Base-by-base conservation (phyloP, 2,113 vertebrate genomes). In the Epinephelus cyanopodus region DNA sequence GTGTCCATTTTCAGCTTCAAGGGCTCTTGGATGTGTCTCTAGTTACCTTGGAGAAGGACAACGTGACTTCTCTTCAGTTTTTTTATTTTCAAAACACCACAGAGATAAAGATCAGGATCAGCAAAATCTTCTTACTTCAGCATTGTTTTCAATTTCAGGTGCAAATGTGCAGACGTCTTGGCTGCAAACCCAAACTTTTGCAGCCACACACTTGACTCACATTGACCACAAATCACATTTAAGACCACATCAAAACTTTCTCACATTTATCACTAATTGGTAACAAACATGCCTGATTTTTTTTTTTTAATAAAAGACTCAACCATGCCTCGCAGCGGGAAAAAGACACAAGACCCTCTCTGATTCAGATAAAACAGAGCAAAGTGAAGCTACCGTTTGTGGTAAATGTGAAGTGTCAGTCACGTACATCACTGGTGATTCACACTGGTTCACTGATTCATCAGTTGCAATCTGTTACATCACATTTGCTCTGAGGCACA, bases 401-500 rank as follows among this genome's bases (percentile, higher is more conserved):
- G n/a, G 42, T 18, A 56, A 72, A 92, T 57, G 67, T 71, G 21
- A 9, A 64, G 50, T 63, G 78, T 74, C 74, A 88, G 54, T 88
- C 76, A 48, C 2, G 33, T 6, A 69, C 54, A 42, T 82, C 61
- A 64, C 42, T 61, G 48, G 13, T 70, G 64, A 61, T 73, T 42
- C 37, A 27, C 12, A 37, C 65, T 79, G 63, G 65, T 45, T 77
- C 66, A 58, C 76, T 79, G 78, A 83, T 77, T 81, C 53, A 76
- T 82, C 73, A 6, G 67, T 94, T 93, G 70, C 92, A 45, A 29
- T 57, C 15, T 29, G 47, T 93, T 92, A 83, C 93, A 92, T 94
- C 92, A 93, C 69, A 68, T 84, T 86, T 72, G 39, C 81, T 76
- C 45, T 1, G 64, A 74, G 72, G 82, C 66, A 42, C 63, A 57